These are phyloP conservation scores for Oreortyx pictus DNA, from an alignment of 2,797 vertebrate genomes.

Conservation along the genomic window DNA sequence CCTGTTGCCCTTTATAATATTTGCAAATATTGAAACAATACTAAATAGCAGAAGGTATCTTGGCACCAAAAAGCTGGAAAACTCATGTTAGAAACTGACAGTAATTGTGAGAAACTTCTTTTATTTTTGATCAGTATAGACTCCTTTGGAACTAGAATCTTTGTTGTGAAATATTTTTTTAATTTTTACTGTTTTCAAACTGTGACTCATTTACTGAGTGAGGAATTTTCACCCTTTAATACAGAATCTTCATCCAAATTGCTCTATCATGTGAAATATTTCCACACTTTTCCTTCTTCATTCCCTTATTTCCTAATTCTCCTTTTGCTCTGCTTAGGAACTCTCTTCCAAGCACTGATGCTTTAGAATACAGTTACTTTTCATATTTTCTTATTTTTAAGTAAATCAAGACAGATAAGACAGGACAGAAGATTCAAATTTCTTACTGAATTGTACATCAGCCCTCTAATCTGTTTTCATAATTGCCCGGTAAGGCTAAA, in stretches of 20 bases:
- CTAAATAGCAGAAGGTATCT: neutral
- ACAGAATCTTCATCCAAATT: neutral
- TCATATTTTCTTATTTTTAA: neutral
- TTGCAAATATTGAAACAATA: neutral
- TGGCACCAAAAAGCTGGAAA: neutral
- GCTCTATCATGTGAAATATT: neutral
- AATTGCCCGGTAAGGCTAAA: neutral
- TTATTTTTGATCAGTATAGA: neutral
- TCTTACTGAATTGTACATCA: neutral
- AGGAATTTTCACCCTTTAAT: neutral
- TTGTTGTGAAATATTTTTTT: neutral
- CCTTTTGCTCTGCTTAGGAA: neutral
- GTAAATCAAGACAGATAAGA: neutral
- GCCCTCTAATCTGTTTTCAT: neutral
- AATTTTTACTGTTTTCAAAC: neutral
- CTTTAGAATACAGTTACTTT: neutral
- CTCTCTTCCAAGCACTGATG: neutral
- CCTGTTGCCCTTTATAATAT: neutral
- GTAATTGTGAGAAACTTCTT: neutral
- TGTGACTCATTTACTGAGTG: fast-evolving
- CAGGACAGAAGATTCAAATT: neutral
- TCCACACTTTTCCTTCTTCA: neutral
- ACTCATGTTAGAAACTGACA: neutral
- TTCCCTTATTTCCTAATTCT: neutral
- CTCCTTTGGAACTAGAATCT: neutral